Evolutionary conservation across 2,888 invertebrate species (phyloP), one percentile per base, ranked within the genome.

Genomic region (Sinelater perroti): DNA sequence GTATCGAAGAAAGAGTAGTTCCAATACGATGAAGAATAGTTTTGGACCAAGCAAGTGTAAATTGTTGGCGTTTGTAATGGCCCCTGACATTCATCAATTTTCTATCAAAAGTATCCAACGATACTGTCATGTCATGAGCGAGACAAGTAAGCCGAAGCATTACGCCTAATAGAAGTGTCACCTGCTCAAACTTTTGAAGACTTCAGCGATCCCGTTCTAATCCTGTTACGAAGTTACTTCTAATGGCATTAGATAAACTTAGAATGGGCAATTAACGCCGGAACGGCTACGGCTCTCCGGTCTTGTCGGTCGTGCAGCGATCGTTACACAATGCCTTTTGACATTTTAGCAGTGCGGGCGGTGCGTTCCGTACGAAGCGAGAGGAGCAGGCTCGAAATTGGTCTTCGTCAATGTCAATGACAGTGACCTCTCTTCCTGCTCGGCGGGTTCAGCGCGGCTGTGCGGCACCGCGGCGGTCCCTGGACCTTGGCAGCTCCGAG

Each of bases 401-500:
- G 46, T 46, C 42, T 62, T 61, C 61, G 55, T 62, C 63, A 60
- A 62, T 65, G 62, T 62, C 64, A 63, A 66, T 64, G 66, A 66
- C 68, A 63, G 65, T 66, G 68, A 67, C 66, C 67, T 66, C 64
- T 67, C 66, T 63, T 61, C 64, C 63, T 66, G 65, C 63, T 44
- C 30, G 24, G 47, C 60, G 60, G 44, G 60, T 56, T 56, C 57
- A 57, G 30, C 21, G 20, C 26, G 42, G 47, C 40, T 35, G 44
- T 44, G 30, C 44, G 18, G 18, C 28, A 26, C 52, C 40, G 49
- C 18, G 42, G 45, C 52, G 36, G 33, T 53, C 42, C 53, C 47
- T 40, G 35, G 45, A 54, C 59, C 59, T 59, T 59, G 61, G 50
- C 57, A 54, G 57, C 57, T 55, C 42, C 53, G 55, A 57, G 61